Base-by-base conservation (phyloP, 2,797 vertebrate genomes). In the Gastrophryne carolinensis region DNA sequence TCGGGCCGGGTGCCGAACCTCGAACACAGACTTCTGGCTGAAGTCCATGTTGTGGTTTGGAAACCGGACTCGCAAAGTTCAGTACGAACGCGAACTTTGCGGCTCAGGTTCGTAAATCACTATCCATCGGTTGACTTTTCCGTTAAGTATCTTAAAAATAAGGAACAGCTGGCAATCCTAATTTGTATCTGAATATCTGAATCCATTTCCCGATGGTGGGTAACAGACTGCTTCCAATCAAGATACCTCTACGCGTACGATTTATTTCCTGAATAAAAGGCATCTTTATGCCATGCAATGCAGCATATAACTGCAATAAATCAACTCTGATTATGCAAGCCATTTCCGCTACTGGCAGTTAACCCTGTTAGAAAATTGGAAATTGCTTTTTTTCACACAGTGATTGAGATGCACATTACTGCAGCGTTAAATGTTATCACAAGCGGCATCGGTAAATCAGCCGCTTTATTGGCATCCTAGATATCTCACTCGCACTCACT, bases 211-310 rank as follows among this genome's bases (percentile, higher is more conserved):
- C 17, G 44, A n/a, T 3, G 8, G 6, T 47, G 5, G 1, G 5
- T 3, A 21, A 47, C 44, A 47, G 39, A 6, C 8, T 5, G 5
- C 44, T 9, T 1, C 44, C 44, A 17, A 17, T 8, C 7, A 17
- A 19, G 19, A 9, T 8, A 19, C 6, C 17, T 17, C 8, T 17
- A 47, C 26, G 44, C 56, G 50, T 35, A 65, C 34, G 19, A 64
- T 44, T 65, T 54, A 56, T 65, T 44, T 65, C 27, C n/a, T 47
- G 37, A 66, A 57, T 34, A 66, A 47, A 73, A 64, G 10, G 47
- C 13, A 56, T 44, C 24, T 34, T 47, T 35, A 32, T 66, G 26
- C 8, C 13, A 26, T 57, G 47, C 27, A 65, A 41, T 26, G 34
- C 47, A 29, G 15, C 49, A 64, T 26, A 32, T 6, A 21, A 37